These are phyloP conservation scores for Halocynthia roretzi DNA, from an alignment of 23 tunicate genomes.

Conservation along the genomic window DNA sequence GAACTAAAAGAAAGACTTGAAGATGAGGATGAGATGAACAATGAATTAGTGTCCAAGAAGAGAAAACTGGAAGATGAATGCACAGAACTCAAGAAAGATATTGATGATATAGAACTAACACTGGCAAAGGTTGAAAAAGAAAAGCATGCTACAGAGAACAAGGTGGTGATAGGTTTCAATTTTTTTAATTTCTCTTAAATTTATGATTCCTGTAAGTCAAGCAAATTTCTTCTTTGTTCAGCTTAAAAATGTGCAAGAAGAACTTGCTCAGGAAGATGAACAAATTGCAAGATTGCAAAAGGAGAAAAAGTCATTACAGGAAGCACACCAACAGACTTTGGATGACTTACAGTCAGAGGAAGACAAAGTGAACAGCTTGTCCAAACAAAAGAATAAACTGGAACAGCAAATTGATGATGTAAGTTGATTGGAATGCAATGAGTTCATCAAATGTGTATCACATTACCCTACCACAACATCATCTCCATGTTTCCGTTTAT, in stretches of 20 bases:
- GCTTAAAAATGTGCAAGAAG: slow-evolving; percentile 92
- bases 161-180: slow-evolving; percentile 7
- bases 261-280: slow-evolving; percentile 78
- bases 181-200: not conserved
- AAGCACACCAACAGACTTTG: slow-evolving; percentile 94
- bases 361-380: slow-evolving; percentile 88
- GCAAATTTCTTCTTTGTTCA: slow-evolving; percentile 10
- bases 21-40: slow-evolving; percentile 88
- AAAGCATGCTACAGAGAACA: slow-evolving; percentile 53
- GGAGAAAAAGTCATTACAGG: slow-evolving; percentile 91
- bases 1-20: slow-evolving; percentile 90
- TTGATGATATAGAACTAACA: slow-evolving; percentile 84
- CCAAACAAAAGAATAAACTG: slow-evolving; percentile 83
- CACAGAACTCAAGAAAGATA: slow-evolving; percentile 81
- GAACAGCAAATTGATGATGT: slow-evolving; percentile 98
- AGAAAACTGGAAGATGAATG: slow-evolving; percentile 91
- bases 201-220: not conserved
- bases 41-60: slow-evolving; percentile 76
- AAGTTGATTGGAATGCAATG: slow-evolving; percentile 20
- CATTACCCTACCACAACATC: no score
- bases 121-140: slow-evolving; percentile 95
- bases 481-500: not conserved
- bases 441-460: not conserved
- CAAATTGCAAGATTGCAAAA: slow-evolving; percentile 85
- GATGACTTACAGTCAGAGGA: slow-evolving; percentile 97